These are phyloP conservation scores for Nixonia krombeini DNA, from an alignment of 1,140 invertebrate species.

Conservation along the genomic window DNA sequence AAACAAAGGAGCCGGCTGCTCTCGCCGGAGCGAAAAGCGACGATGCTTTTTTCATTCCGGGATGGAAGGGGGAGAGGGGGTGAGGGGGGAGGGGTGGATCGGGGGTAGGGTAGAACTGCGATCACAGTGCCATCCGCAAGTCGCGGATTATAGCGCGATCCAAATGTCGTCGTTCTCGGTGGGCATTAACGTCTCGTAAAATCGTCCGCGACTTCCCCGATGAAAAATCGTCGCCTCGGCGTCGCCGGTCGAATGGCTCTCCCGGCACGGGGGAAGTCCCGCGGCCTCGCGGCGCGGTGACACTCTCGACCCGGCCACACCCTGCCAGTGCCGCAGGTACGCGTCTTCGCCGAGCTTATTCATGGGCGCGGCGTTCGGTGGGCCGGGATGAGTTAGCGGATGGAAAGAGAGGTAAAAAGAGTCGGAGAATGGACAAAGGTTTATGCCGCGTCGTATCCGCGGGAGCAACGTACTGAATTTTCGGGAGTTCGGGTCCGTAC, in stretches of 20 bases:
- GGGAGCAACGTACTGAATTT: constrained; percentile 36
- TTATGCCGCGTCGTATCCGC: constrained; percentile 18
- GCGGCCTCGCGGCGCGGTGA: constrained; percentile 11
- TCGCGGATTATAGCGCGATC: too few species aligned
- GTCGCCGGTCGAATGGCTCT: constrained; percentile 15
- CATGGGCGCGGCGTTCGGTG: too few species aligned
- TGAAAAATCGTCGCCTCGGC: constrained; percentile 12
- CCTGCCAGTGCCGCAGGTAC: constrained; percentile 2
- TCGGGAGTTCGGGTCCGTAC: constrained; percentile 35
- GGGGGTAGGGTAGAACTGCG: neutral
- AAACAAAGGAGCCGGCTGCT: too few species aligned
- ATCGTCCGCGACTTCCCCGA: constrained; percentile 5
- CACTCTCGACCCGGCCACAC: too few species aligned
- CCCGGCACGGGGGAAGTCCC: constrained; percentile 19
- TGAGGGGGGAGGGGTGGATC: neutral
- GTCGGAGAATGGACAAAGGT: too few species aligned
- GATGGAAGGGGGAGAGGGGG: too few species aligned
- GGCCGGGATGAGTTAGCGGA: neutral
- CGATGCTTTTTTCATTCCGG: too few species aligned
- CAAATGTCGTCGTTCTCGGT: neutral
- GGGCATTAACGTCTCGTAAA: constrained; percentile 5
- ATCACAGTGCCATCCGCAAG: neutral
- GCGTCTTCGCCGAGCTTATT: neutral
- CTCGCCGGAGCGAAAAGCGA: too few species aligned
- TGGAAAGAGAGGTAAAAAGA: too few species aligned